A percentile compares a stretch with the other conserved stretches of the same genome.
phyloP scores from a whole-genome alignment of 1,140 invertebrate genomes.

The Atta cephalotes region DNA sequence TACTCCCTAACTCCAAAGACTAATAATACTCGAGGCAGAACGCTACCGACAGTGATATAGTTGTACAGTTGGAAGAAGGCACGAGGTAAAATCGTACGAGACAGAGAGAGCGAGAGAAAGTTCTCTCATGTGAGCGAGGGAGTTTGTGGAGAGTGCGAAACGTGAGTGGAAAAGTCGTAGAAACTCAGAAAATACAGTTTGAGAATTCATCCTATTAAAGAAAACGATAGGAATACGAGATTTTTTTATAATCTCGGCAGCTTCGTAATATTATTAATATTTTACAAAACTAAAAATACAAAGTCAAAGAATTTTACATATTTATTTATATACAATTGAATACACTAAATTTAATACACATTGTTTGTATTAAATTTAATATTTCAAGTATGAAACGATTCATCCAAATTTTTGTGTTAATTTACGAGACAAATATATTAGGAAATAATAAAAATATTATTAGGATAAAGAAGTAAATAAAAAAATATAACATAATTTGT shows the following conservation, averaged over 20 bases:
- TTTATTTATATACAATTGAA: background rate
- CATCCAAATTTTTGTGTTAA: no score
- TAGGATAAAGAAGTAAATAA: no score
- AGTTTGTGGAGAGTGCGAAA: conserved; percentile 56
- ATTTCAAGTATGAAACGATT: no score
- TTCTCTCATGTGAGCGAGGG: conserved; percentile 41
- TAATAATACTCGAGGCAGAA: conserved; percentile 80
- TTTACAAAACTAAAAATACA: background rate
- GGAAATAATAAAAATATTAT: no score
- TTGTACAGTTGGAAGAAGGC: conserved; percentile 65
- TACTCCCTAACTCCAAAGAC: conserved; percentile 85
- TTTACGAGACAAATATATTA: no score
- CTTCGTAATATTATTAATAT: background rate
- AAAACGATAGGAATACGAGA: conserved; percentile 17
- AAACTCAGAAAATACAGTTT: conserved; percentile 56
- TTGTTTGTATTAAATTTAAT: no score
- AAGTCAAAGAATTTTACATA: background rate
- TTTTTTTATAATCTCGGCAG: conserved; percentile 4
- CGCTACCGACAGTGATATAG: conserved; percentile 81
- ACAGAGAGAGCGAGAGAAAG: conserved; percentile 6
- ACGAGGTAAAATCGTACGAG: conserved; percentile 38
- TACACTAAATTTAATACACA: no score
- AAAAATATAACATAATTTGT: no score
- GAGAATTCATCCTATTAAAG: conserved; percentile 50
- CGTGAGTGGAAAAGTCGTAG: conserved; percentile 60